These are phyloP conservation scores for Microchrysa polita DNA, from an alignment of 2,888 invertebrate species.

Conservation along the genomic window DNA sequence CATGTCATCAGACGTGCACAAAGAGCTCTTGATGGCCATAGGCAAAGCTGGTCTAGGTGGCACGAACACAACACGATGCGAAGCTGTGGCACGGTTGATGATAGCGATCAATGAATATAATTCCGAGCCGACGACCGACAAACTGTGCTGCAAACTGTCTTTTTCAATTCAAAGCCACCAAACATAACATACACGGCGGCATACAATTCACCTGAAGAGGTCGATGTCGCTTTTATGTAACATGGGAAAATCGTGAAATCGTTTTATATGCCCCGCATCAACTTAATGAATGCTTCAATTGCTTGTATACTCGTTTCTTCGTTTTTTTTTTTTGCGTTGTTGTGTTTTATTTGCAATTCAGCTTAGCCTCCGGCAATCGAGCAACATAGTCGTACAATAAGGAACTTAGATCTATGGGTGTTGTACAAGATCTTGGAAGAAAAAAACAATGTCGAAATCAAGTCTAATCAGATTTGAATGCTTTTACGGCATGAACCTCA, in stretches of 20 bases:
- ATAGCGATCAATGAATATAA: constrained; percentile 29
- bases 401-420: constrained; percentile 1
- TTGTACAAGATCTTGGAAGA: not conserved
- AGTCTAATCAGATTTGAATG: not conserved
- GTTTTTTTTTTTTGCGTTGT: too few species aligned
- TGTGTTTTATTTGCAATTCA: constrained; percentile 27
- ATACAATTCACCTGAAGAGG: constrained; percentile 42
- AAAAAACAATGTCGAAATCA: not conserved
- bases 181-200: not conserved
- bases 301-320: constrained; percentile 19
- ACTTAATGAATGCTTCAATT: constrained; percentile 31
- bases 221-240: constrained; percentile 47
- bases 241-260: constrained; percentile 44
- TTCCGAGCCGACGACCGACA: not conserved
- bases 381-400: not conserved
- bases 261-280: constrained; percentile 18
- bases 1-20: not conserved
- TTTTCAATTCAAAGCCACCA: constrained; percentile 8
- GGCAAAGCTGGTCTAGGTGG: not conserved
- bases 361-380: not conserved
- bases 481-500: not conserved
- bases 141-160: not conserved
- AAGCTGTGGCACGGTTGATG: constrained; percentile 5
- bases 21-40: not conserved
- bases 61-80: too few species aligned